phyloP scores from a whole-genome alignment of 2,888 invertebrate genomes.

The Scaptomyza polygonia region DNA sequence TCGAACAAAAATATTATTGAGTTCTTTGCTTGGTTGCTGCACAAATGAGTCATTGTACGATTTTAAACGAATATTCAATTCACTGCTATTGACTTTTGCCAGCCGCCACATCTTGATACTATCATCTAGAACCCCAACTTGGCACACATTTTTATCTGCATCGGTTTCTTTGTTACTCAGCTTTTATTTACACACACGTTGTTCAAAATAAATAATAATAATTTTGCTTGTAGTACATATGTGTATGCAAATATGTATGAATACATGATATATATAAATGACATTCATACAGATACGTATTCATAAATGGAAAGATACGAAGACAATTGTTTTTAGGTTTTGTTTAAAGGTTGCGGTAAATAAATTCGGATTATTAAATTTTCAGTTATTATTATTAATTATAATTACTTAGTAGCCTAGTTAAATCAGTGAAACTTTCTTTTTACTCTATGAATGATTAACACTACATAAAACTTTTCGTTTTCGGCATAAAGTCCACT shows the following conservation, averaged over 20 bases:
- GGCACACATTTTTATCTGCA: slow-evolving; percentile 36
- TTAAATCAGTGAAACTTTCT: too few species aligned
- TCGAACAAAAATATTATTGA: neutral
- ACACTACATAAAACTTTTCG: too few species aligned
- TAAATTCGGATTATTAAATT: neutral
- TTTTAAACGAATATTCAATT: slow-evolving; percentile 7
- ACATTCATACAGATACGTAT: neutral
- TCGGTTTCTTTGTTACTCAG: slow-evolving; percentile 24
- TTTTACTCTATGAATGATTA: too few species aligned
- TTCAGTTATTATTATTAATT: too few species aligned
- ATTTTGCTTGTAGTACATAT: slow-evolving; percentile 11
- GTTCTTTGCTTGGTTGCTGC: slow-evolving; percentile 1
- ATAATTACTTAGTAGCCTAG: too few species aligned
- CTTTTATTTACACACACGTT: slow-evolving; percentile 37
- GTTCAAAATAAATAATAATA: slow-evolving; percentile 39
- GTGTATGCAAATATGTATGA: neutral
- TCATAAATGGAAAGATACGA: neutral
- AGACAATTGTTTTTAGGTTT: neutral
- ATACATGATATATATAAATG: neutral
- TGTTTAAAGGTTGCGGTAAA: neutral
- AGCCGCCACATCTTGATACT: slow-evolving; percentile 12
- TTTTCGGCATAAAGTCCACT: too few species aligned
- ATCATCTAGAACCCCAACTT: slow-evolving; percentile 23
- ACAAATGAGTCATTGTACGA: slow-evolving; percentile 2
- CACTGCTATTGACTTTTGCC: slow-evolving; percentile 31